Conservation (phyloP, 2,888 invertebrate species). For the Habrosyne pyritoides region DNA sequence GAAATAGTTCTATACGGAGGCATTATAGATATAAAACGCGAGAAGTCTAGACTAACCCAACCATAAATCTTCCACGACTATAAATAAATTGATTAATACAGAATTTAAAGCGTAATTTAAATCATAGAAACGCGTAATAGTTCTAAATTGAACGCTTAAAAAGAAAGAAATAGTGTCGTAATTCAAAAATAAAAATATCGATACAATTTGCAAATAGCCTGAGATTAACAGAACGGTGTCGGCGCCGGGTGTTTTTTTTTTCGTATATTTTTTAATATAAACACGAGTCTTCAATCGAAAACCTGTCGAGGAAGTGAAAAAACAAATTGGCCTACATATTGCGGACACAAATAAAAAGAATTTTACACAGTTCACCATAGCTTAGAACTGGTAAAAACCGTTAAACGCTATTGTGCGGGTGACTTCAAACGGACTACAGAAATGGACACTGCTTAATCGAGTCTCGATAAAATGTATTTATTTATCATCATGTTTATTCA, state of each 20-base stretch:
- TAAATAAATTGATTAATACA: conserved; percentile 23
- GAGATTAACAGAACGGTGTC: conserved; percentile 59
- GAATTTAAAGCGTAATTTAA: conserved; percentile 28
- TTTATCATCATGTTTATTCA: conserved; percentile 5
- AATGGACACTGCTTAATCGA: conserved; percentile 33
- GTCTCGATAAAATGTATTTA: conserved; percentile 2
- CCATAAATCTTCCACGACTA: not conserved
- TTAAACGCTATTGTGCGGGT: conserved; percentile 61
- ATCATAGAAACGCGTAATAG: conserved; percentile 30
- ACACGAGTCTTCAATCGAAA: conserved; percentile 51
- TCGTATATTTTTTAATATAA: conserved; percentile 32
- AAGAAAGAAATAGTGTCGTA: conserved; percentile 41
- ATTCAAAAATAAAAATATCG: conserved; percentile 46
- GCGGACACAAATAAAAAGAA: conserved; percentile 68
- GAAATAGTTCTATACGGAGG: conserved; percentile 10
- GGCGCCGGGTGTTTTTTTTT: conserved; percentile 27
- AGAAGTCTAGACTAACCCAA: not conserved
- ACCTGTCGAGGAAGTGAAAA: conserved; percentile 67
- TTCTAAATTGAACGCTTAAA: conserved; percentile 17
- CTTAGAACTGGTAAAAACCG: conserved; percentile 60
- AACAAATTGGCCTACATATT: conserved; percentile 73
- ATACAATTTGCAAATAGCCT: conserved; percentile 54
- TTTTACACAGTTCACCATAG: conserved; percentile 62
- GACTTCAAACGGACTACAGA: conserved; percentile 35
- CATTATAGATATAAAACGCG: conserved; percentile 17